phyloP scores from a whole-genome alignment of 1,140 invertebrate species.

The Copidosoma floridanum region DNA sequence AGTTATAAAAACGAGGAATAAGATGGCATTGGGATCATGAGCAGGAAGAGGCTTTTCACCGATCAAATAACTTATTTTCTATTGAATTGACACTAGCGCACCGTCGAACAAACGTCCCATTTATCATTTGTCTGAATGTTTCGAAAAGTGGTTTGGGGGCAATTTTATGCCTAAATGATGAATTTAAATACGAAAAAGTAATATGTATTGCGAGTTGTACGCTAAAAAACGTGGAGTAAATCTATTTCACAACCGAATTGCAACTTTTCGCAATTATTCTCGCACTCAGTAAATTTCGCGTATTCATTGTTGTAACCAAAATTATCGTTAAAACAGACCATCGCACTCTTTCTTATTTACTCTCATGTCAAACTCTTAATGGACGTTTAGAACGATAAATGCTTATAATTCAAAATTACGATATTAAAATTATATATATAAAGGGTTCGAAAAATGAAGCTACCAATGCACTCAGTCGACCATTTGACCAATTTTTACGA shows the following conservation, averaged over 20 bases:
- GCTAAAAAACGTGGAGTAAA: neutral
- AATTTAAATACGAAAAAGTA: neutral
- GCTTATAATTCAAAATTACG: slow-evolving; percentile 5
- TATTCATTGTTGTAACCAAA: neutral
- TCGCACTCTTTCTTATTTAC: neutral
- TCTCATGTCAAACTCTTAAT: neutral
- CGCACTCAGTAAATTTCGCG: neutral
- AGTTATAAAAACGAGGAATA: neutral
- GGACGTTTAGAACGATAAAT: neutral
- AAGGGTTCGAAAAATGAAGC: slow-evolving; percentile 1
- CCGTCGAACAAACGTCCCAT: neutral
- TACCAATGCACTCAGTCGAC: slow-evolving; percentile 7
- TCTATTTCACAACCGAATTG: neutral
- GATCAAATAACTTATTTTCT: slow-evolving; percentile 2
- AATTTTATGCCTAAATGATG: neutral
- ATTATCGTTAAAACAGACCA: neutral
- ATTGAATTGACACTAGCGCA: slow-evolving; percentile 1
- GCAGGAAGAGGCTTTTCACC: neutral
- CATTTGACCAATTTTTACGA: too few relatives aligned
- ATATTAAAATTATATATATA: neutral
- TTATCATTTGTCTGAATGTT: neutral
- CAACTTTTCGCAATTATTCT: neutral
- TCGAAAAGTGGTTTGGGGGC: slow-evolving; percentile 11
- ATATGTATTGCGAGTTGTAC: neutral
- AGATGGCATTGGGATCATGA: neutral